phyloP scores from a whole-genome alignment of 2,113 vertebrate genomes.

The Pampusana beccarii region DNA sequence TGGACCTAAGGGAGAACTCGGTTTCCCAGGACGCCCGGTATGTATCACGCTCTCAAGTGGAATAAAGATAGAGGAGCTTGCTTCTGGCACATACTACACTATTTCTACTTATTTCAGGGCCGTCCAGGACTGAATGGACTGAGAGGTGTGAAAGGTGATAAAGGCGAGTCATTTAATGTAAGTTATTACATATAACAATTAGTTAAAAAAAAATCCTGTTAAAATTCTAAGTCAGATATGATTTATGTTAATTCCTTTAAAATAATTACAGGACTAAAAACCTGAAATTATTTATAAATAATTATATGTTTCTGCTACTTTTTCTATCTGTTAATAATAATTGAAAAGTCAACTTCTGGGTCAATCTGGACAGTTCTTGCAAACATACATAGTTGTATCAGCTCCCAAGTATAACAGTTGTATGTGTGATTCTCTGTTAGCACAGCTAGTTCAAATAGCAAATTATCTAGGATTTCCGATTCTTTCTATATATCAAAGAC shows the following conservation, averaged over 20 bases:
- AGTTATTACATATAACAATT: conserved; percentile 47
- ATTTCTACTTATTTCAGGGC: conserved; percentile 77
- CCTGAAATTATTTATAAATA: background rate
- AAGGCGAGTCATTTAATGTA: conserved; percentile 71
- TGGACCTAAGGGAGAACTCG: conserved; percentile 92
- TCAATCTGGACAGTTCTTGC: background rate
- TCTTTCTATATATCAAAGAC: background rate
- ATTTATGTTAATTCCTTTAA: background rate
- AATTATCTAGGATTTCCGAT: background rate
- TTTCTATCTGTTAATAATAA: background rate
- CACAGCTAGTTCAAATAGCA: background rate
- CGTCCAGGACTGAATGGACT: conserved; percentile 86
- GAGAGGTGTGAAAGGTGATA: conserved; percentile 87
- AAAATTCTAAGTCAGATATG: background rate
- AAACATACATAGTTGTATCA: background rate
- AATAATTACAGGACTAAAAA: background rate
- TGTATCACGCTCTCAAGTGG: conserved; percentile 47
- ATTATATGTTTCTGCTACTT: background rate
- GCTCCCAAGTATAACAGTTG: background rate
- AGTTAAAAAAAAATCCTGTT: background rate
- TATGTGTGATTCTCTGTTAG: background rate
- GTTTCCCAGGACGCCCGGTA: conserved; percentile 91
- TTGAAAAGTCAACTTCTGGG: background rate
- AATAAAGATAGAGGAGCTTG: background rate
- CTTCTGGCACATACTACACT: background rate